These are phyloP conservation scores for Macaria liturata DNA, from an alignment of 2,888 invertebrate genomes.

Conservation along the genomic window DNA sequence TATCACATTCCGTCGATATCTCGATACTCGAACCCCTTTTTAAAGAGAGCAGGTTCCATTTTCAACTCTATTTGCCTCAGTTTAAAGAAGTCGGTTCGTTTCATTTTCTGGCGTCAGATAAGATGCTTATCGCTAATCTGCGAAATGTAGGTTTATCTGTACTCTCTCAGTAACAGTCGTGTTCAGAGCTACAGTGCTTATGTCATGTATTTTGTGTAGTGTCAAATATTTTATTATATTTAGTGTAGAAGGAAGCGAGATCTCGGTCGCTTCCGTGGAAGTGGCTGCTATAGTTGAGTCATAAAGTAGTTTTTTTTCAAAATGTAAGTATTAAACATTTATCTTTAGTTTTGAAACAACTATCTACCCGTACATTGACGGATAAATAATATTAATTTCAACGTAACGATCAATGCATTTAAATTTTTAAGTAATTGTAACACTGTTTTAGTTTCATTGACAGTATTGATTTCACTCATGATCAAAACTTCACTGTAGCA, in stretches of 20 bases:
- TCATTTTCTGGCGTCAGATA: constrained; percentile 23
- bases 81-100: constrained; percentile 27
- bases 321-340: constrained; percentile 6
- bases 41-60: constrained; percentile 24
- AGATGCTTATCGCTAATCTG: constrained; percentile 35
- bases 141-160: constrained; percentile 40
- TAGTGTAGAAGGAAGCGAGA: constrained; percentile 10
- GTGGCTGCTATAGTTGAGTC: constrained; percentile 1
- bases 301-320: background rate
- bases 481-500: too few species aligned
- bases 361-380: too few species aligned
- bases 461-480: too few species aligned
- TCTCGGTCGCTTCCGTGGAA: constrained; percentile 21
- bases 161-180: constrained; percentile 26
- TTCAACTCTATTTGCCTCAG: constrained; percentile 26
- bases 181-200: constrained; percentile 6
- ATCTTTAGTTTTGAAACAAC: too few species aligned
- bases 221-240: constrained; percentile 8
- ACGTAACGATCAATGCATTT: too few species aligned
- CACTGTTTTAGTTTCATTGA: too few species aligned
- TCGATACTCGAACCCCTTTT: constrained; percentile 27
- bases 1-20: constrained; percentile 36
- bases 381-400: too few species aligned
- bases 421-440: too few species aligned
- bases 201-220: constrained; percentile 14